phyloP scores from a whole-genome alignment of 2,888 invertebrate genomes.

The Acrocera orbiculus region DNA sequence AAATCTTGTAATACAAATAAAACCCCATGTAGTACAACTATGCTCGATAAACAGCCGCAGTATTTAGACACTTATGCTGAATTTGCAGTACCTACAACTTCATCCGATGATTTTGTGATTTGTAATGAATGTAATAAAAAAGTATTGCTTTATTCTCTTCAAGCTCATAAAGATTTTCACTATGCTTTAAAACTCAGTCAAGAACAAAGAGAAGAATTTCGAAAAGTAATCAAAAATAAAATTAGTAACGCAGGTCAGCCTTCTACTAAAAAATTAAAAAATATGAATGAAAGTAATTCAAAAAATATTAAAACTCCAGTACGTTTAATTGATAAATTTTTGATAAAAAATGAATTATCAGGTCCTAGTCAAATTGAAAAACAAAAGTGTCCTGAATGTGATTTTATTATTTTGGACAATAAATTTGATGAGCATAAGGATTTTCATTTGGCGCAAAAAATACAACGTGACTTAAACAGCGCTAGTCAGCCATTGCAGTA shows the following conservation, averaged over 20 bases:
- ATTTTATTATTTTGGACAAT: conserved; percentile 38
- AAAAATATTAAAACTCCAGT: conserved; percentile 9
- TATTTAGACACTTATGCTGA: conserved; percentile 26
- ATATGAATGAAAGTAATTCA: conserved; percentile 21
- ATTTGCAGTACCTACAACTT: conserved; percentile 18
- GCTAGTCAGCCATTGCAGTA: conserved; percentile 12
- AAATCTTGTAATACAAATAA: too few species aligned
- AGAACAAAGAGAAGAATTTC: conserved; percentile 32
- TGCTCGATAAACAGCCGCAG: too few species aligned
- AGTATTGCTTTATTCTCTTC: conserved; percentile 35
- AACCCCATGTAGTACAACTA: too few species aligned
- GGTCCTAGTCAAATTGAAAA: conserved; percentile 15
- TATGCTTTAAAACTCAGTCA: conserved; percentile 47
- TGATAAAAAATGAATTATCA: conserved; percentile 4
- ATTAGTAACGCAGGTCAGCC: conserved; percentile 12
- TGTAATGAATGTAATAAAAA: conserved; percentile 50
- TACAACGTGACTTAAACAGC: conserved; percentile 34
- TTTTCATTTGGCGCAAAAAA: conserved; percentile 65
- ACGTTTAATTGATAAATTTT: conserved; percentile 13
- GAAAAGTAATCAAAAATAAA: conserved; percentile 17
- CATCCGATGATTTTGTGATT: conserved; percentile 15
- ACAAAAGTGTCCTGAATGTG: conserved; percentile 51
- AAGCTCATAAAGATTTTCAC: conserved; percentile 58
- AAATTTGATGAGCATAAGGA: conserved; percentile 61
- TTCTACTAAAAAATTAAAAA: conserved; percentile 13